Evolutionary conservation across 2,797 vertebrate genomes (phyloP), one percentile per base, ranked within the genome.

Genomic region (Sarcoramphus papa): DNA sequence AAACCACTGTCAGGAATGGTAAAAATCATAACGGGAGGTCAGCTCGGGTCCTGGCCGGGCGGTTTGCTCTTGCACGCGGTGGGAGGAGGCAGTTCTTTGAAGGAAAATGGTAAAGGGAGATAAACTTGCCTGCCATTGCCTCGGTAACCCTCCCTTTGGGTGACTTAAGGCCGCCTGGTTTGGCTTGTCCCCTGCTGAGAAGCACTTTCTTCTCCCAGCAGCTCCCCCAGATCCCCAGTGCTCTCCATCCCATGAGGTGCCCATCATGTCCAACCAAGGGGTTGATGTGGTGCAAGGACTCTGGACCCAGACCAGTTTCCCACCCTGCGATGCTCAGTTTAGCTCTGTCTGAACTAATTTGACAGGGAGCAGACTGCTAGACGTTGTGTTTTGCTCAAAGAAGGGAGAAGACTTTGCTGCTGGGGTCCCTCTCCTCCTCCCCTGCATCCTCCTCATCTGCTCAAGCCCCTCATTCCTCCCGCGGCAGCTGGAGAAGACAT

Each of bases 1-100:
- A 78, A 97, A 48, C 48, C 37, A 24, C 70, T 97, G 97, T 96
- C 95, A 94, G 86, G 50, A 97, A 85, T 8, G 33, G 57, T 97
- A 90, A 93, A 86, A 87, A 82, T 96, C 95, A 94, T 22, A 77
- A 8, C 0, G 5, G 50, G 69, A 94, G 84, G 90, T 94, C 85
- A 94, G 35, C 83, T 94, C 15, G 3, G 86, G 95, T 95, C 75
- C 81, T 45, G 19, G 54, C 25, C 1, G 33, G 31, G 57, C 1
- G 2, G 37, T 30, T 64, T 31, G 25, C 53, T 89, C 28, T 53
- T 50, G 43, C 0, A 2, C 1, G 2, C 2, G 0, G 28, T 7
- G 7, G 11, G 62, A 85, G 51, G 27, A 87, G 59, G 53, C 59
- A 64, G 41, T 22, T 54, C 56, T 92, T 75, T 78, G 72, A 57